A percentile compares a stretch with the other conserved stretches of the same genome.
These are phyloP conservation scores for Parauchenoglanis punctatus DNA, from an alignment of 2,797 vertebrate genomes.

Conservation along the genomic window DNA sequence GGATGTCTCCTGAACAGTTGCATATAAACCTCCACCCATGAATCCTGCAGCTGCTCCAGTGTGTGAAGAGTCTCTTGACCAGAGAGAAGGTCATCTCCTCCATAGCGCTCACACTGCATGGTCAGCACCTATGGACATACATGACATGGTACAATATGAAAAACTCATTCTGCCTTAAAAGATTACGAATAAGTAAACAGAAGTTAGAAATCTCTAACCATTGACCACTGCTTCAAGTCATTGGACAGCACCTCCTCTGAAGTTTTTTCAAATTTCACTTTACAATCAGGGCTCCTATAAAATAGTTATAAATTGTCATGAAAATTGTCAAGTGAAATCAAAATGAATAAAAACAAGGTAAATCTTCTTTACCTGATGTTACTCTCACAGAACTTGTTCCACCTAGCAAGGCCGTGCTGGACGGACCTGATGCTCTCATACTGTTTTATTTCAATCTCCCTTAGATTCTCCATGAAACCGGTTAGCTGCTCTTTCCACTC, in stretches of 20 bases:
- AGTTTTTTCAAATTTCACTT: conserved; percentile 55
- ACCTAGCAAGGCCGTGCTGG: conserved; percentile 66
- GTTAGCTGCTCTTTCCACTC: conserved; percentile 72
- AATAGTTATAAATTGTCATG: background rate
- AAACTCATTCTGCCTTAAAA: conserved; percentile 5
- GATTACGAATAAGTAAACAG: background rate
- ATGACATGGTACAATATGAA: background rate
- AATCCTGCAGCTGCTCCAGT: conserved; percentile 69
- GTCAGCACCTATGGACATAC: conserved; percentile 68
- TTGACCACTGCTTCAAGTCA: conserved; percentile 71
- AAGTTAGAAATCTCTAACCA: conserved; percentile 63
- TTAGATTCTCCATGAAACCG: conserved; percentile 66
- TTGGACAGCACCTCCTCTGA: conserved; percentile 62
- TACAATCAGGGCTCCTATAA: conserved; percentile 56
- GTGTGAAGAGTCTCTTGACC: conserved; percentile 72
- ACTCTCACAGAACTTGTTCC: conserved; percentile 67
- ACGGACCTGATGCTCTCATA: conserved; percentile 64
- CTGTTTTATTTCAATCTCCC: conserved; percentile 67
- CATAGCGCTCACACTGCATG: conserved; percentile 69
- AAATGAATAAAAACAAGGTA: background rate
- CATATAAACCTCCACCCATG: conserved; percentile 73
- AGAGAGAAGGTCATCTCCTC: conserved; percentile 71
- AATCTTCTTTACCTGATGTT: conserved; percentile 67
- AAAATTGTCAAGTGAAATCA: background rate
- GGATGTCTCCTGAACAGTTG: conserved; percentile 76